phyloP scores from a whole-genome alignment of 2,888 invertebrate genomes.

The Heteropelma amictum region DNA sequence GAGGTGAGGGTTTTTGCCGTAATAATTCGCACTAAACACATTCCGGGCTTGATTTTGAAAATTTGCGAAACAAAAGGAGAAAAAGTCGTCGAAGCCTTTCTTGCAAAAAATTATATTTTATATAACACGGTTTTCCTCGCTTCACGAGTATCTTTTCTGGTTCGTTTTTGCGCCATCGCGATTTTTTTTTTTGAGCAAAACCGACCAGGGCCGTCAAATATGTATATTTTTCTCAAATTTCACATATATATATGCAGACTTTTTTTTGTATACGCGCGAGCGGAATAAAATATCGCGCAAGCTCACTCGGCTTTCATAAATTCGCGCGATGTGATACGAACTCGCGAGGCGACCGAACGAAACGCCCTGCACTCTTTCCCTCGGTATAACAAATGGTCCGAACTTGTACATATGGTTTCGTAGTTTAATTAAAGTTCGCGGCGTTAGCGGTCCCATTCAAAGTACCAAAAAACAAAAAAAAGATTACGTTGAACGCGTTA shows the following conservation, averaged over 20 bases:
- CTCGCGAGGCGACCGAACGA: too few relatives aligned
- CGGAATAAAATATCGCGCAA: background rate
- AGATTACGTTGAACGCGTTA: slow-evolving; percentile 19
- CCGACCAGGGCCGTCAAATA: too few relatives aligned
- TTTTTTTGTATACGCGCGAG: background rate
- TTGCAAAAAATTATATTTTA: too few relatives aligned
- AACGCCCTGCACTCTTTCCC: too few relatives aligned
- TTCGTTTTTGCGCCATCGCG: too few relatives aligned
- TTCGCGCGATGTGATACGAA: slow-evolving; percentile 25
- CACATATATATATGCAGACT: background rate
- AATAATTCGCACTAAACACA: background rate
- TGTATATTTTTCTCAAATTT: background rate
- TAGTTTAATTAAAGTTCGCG: slow-evolving; percentile 61
- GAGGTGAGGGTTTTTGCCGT: slow-evolving; percentile 83
- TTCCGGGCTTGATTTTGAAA: background rate
- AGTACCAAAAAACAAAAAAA: slow-evolving; percentile 34
- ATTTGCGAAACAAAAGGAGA: too few relatives aligned
- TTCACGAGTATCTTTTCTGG: too few relatives aligned
- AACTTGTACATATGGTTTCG: slow-evolving; percentile 55
- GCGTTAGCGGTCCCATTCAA: slow-evolving; percentile 55
- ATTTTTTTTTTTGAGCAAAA: too few relatives aligned
- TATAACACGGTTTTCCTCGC: too few relatives aligned
- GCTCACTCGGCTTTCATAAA: slow-evolving; percentile 38
- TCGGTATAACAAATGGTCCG: slow-evolving; percentile 58
- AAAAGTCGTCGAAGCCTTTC: too few relatives aligned